These are phyloP conservation scores for Xenopus petersii DNA, from an alignment of 2,797 vertebrate species.

Conservation along the genomic window DNA sequence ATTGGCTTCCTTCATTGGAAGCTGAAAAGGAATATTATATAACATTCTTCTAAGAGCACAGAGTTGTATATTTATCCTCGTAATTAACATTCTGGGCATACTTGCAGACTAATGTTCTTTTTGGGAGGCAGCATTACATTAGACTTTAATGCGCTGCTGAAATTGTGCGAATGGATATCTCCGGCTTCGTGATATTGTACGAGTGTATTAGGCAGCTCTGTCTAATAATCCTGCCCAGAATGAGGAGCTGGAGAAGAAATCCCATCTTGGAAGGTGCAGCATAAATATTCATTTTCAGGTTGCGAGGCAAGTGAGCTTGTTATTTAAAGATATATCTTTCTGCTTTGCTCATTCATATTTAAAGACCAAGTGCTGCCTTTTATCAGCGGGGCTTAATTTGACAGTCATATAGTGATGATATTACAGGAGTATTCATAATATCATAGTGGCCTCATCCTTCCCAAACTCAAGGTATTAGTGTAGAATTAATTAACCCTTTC, in stretches of 20 bases:
- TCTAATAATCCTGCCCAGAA: slow-evolving; percentile 23
- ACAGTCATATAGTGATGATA: slow-evolving; percentile 4
- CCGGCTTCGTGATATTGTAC: neutral
- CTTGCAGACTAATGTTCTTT: neutral
- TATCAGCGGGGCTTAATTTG: slow-evolving; percentile 11
- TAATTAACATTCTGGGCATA: slow-evolving; percentile 12
- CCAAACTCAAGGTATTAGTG: too few relatives aligned
- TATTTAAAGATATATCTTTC: slow-evolving; percentile 24
- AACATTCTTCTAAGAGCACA: too few relatives aligned
- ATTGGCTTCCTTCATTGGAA: too few relatives aligned
- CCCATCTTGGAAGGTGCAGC: slow-evolving; percentile 9
- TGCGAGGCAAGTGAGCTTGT: slow-evolving; percentile 7
- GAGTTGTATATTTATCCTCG: slow-evolving; percentile 17
- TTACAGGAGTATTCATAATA: too few relatives aligned
- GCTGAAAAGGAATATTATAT: too few relatives aligned
- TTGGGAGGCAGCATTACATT: too few relatives aligned
- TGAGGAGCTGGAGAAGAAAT: slow-evolving; percentile 1
- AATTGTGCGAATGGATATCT: slow-evolving; percentile 14
- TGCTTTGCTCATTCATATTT: slow-evolving; percentile 33
- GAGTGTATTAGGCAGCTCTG: neutral
- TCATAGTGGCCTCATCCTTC: too few relatives aligned
- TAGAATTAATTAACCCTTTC: too few relatives aligned
- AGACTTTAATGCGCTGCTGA: slow-evolving; percentile 5
- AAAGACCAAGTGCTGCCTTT: slow-evolving; percentile 12
- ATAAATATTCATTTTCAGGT: slow-evolving; percentile 42